Evolutionary conservation across 1,140 invertebrate genomes (phyloP), one percentile per base, ranked within the genome.

Genomic region (Bombus confusus): DNA sequence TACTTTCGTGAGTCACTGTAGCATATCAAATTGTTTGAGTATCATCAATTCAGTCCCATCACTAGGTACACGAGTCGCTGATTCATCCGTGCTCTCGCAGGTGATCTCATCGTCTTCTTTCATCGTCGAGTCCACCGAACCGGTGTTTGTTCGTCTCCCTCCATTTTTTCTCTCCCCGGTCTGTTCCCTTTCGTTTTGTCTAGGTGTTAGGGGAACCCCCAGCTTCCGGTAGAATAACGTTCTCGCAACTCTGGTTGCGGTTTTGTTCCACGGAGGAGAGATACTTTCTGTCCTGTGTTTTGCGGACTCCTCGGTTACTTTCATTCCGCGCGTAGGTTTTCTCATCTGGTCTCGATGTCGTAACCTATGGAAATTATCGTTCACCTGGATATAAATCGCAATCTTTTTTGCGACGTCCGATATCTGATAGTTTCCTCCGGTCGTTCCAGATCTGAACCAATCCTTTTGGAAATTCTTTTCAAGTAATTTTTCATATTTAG

Each of bases 31-130:
- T n/a, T 62, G 59, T 62, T 62, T 5, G 59, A n/a, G 12, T n/a
- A 13, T 62, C 59, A 62, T 28, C 25, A 62, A 28, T 62, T 62
- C 57, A 62, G 2, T 62, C 59, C 59, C 28, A 62, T 62, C 28
- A 9, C 59, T 62, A n/a, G 59, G 0, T 28, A 59, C 25, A 59
- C 28, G 57, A 59, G 10, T n/a, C 28, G 10, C 41, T 59, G 80
- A 86, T 86, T 86, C 85, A 75, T 76, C 47, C 72, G n/a, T n/a
- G 43, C 47, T 18, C 31, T 76, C 80, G 59, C 59, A 83, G 79
- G 71, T 85, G 84, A 85, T 85, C 79, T 85, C 84, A 85, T 81
- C 83, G 69, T 59, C 68, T 59, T 47, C 79, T 59, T 47, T 68
- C 34, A 68, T 69, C 79, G 25, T 43, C 34, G 31, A 25, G 37